phyloP scores from a whole-genome alignment of 2,113 vertebrate species.

The Fregetta grallaria region DNA sequence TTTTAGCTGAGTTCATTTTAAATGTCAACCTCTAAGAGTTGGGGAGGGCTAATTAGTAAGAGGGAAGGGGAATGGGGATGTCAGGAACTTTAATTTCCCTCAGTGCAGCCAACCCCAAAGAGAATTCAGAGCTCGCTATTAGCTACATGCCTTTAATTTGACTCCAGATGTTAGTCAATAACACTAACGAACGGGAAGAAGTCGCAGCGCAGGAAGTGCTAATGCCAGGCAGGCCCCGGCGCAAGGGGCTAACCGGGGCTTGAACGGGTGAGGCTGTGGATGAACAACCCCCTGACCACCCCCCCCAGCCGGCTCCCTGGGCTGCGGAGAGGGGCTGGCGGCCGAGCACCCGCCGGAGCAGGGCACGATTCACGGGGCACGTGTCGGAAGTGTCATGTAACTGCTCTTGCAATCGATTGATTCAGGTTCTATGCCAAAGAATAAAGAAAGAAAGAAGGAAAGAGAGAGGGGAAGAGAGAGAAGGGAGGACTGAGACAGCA shows the following conservation, averaged over 20 bases:
- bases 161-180: slow-evolving; percentile 12
- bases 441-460: background rate
- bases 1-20: slow-evolving; percentile 25
- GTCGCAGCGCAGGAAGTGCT: background rate
- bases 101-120: slow-evolving; percentile 45
- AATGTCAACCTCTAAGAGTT: slow-evolving; percentile 11
- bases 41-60: slow-evolving; percentile 45
- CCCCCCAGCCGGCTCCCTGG: background rate
- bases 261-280: background rate
- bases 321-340: background rate
- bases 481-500: background rate
- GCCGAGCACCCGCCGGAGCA: accelerated
- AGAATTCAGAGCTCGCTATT: background rate
- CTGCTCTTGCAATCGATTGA: background rate
- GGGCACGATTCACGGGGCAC: accelerated
- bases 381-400: background rate
- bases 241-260: background rate
- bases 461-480: background rate
- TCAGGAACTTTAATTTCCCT: slow-evolving; percentile 19
- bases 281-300: background rate
- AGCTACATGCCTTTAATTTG: slow-evolving; percentile 2
- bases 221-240: background rate
- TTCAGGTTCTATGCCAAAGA: background rate
- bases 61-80: background rate
- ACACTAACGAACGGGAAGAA: background rate